Percentiles rank a stretch among this genome's conserved stretches.
These are phyloP conservation scores for Branchinecta lindahli DNA, from an alignment of 1,140 invertebrate genomes.

Conservation along the genomic window DNA sequence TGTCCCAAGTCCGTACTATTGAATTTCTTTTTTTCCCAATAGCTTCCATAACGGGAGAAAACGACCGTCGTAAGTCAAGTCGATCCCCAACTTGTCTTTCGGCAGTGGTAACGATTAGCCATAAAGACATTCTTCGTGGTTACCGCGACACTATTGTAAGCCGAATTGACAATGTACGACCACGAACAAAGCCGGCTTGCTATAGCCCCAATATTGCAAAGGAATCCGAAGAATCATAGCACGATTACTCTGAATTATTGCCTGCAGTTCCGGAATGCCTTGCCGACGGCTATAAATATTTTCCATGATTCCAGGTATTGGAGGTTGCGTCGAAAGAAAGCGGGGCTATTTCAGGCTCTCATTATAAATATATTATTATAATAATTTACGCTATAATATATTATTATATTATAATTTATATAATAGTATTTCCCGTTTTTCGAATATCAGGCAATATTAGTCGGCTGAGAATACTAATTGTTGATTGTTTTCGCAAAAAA, in stretches of 20 bases:
- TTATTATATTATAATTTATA: too few relatives aligned
- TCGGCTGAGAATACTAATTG: too few relatives aligned
- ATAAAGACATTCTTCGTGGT: constrained; percentile 4
- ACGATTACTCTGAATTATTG: not conserved
- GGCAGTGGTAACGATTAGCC: not conserved
- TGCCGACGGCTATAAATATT: not conserved
- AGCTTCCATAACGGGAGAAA: not conserved
- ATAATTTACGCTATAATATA: too few relatives aligned
- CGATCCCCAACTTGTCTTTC: not conserved
- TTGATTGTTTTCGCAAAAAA: too few relatives aligned
- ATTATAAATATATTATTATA: too few relatives aligned
- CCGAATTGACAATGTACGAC: constrained; percentile 8
- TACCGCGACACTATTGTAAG: not conserved
- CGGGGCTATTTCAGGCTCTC: too few relatives aligned
- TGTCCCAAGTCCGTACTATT: too few relatives aligned
- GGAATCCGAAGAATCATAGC: not conserved
- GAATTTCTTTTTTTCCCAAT: too few relatives aligned
- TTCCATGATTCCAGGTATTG: too few relatives aligned
- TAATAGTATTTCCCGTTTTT: too few relatives aligned
- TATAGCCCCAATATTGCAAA: constrained; percentile 8
- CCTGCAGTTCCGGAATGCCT: not conserved
- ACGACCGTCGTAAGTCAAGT: not conserved
- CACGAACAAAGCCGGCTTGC: not conserved
- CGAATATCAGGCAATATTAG: too few relatives aligned
- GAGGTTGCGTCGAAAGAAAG: too few relatives aligned